A percentile compares a stretch with the other conserved stretches of the same genome.
Evolutionary conservation across 2,113 vertebrate genomes (phyloP).

Genomic region (Toxotes jaculatrix): DNA sequence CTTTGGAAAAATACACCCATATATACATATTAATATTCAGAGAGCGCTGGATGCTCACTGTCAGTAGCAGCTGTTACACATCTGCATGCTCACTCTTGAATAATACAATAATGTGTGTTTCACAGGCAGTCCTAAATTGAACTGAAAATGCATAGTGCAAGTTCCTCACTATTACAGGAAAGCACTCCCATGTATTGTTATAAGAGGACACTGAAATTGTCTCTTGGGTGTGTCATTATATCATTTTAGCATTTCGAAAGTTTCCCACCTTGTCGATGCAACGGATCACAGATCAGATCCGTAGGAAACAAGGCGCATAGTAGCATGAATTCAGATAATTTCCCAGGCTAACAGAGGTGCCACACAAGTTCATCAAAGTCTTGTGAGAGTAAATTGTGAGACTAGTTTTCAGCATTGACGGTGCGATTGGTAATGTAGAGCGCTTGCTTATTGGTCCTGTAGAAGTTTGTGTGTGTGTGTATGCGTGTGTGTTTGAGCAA

Average conservation of each 20-base stretch:
- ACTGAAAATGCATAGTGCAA: background rate
- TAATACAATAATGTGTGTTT: slow-evolving; percentile 25
- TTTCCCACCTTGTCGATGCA: too few species aligned
- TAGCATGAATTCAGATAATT: too few species aligned
- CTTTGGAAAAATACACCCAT: slow-evolving; percentile 7
- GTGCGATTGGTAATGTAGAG: background rate
- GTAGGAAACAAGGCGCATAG: too few species aligned
- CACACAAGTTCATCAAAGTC: background rate
- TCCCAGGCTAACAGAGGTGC: too few species aligned
- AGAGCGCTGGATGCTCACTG: background rate
- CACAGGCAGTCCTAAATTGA: slow-evolving; percentile 2
- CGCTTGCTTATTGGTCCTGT: background rate
- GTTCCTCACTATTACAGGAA: background rate
- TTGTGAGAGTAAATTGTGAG: background rate
- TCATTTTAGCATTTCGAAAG: background rate
- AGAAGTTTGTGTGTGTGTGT: slow-evolving; percentile 21
- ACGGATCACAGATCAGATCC: too few species aligned
- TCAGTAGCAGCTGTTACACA: slow-evolving; percentile 32
- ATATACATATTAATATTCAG: slow-evolving; percentile 13
- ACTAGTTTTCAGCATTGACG: slow-evolving; percentile 9
- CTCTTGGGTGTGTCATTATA: background rate
- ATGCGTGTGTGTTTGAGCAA: slow-evolving; percentile 27
- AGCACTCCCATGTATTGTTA: background rate
- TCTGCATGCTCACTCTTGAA: background rate
- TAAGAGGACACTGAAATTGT: background rate